phyloP scores from a whole-genome alignment of 2,888 invertebrate genomes.

The Drosophila tanythrix region DNA sequence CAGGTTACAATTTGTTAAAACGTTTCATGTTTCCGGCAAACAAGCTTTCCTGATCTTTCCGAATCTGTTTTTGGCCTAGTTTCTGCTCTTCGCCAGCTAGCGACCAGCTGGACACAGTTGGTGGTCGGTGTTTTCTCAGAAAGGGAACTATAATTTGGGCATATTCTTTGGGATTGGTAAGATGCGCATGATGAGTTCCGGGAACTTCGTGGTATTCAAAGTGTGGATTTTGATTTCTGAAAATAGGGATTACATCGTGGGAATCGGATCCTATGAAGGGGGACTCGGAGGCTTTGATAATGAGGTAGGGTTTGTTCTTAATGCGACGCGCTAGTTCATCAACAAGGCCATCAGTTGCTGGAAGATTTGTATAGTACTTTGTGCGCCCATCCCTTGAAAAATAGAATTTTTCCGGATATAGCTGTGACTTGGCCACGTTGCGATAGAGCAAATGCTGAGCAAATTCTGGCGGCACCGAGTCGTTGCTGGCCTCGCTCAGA shows the following conservation, averaged over 20 bases:
- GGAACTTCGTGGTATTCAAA: constrained; percentile 87
- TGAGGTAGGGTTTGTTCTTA: constrained; percentile 87
- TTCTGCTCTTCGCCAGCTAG: constrained; percentile 29
- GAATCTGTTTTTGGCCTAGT: constrained; percentile 7
- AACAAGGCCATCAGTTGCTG: constrained; percentile 83
- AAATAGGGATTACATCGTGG: constrained; percentile 86
- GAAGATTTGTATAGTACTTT: constrained; percentile 52
- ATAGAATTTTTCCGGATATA: constrained; percentile 86
- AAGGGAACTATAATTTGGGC: constrained; percentile 84
- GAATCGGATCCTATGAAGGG: constrained; percentile 85
- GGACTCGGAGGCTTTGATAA: constrained; percentile 87
- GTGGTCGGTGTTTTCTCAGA: constrained; percentile 52
- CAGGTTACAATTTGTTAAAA: constrained; percentile 41
- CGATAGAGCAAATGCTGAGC: constrained; percentile 86
- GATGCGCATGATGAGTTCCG: constrained; percentile 90
- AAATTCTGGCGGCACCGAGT: constrained; percentile 86
- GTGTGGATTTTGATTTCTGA: constrained; percentile 86
- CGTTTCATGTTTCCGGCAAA: constrained; percentile 12
- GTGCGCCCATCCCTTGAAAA: constrained; percentile 73
- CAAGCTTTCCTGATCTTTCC: constrained; percentile 32
- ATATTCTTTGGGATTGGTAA: constrained; percentile 87
- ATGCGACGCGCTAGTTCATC: constrained; percentile 85
- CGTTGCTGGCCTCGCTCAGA: constrained; percentile 86
- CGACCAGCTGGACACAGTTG: constrained; percentile 45
- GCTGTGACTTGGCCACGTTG: constrained; percentile 86